A percentile compares a stretch with the other conserved stretches of the same genome.
Conservation (phyloP, 2,797 vertebrate species). For the Chrysocyon brachyurus region DNA sequence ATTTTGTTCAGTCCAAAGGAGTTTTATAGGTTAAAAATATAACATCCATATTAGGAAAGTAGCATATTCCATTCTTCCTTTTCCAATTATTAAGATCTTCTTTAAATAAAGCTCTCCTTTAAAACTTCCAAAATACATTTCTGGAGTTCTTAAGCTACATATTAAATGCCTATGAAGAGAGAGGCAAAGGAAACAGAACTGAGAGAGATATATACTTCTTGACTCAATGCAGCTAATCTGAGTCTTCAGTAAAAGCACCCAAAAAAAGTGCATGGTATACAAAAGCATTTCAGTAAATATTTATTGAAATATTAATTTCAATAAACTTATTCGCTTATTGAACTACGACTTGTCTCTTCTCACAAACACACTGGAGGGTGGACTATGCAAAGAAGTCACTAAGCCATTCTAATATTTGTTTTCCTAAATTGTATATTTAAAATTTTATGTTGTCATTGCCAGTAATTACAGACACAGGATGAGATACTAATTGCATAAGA, state of each 20-base stretch:
- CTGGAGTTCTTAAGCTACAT: neutral
- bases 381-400: neutral
- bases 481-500: neutral
- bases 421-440: neutral
- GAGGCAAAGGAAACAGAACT: neutral
- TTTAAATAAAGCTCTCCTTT: neutral
- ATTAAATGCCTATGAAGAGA: neutral
- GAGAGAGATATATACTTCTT: neutral
- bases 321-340: neutral
- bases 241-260: neutral
- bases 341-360: neutral
- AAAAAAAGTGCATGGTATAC: neutral
- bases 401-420: neutral
- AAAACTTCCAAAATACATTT: neutral
- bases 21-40: neutral
- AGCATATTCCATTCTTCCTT: neutral
- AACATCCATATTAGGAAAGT: neutral
- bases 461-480: neutral
- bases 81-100: neutral
- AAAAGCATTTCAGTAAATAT: neutral
- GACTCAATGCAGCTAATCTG: neutral
- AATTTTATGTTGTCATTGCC: neutral
- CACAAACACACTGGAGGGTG: neutral
- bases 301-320: neutral
- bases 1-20: neutral